Base-by-base conservation (phyloP, 2,888 invertebrate species). In the Acrobasis suavella region DNA sequence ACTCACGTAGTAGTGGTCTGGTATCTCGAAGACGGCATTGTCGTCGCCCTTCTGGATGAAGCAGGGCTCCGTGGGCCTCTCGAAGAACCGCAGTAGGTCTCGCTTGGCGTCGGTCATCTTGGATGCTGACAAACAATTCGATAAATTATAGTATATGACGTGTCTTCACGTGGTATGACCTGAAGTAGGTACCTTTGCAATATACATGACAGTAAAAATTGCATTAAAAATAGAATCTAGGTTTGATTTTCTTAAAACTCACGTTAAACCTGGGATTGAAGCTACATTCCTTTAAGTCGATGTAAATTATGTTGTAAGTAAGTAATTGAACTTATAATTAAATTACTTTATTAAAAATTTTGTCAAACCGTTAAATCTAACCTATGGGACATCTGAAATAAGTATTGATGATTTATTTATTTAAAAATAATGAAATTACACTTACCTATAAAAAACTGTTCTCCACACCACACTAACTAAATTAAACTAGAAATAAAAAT, bases 41-140 rank as follows among this genome's bases (percentile, higher is more conserved):
- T 91, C 85, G 0, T 94, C 93, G 2, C 96, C 96, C 85, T 96
- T 97, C 68, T 95, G 94, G 89, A 96, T 94, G 85, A 96, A 96
- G 64, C 95, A 93, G 0, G 96, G 96, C 85, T 96, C 96, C 67
- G 94, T 93, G 10, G 96, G 96, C 50, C 96, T 94, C 76, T 96
- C 95, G 87, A 95, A 96, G 70, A 96, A 93, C 73, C 95, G 84
- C 71, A 95, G 83, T 12, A 96, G 82, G 73, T 95, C 92, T n/a
- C 91, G 82, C 74, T 91, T 94, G 62, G 88, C 66, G 64, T 82
- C 78, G 17, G 73, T 68, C 89, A 90, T 90, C 72, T 76, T 86
- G 78, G 59, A 32, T 51, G 58, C 71, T 80, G 70, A 12, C 65
- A 61, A 54, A 50, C 49, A 67, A n/a, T 50, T 22, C 2, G 3